A percentile compares a stretch with the other conserved stretches of the same genome.
Evolutionary conservation across 2,888 invertebrate genomes (phyloP).

Genomic region (Nomada ferruginata): DNA sequence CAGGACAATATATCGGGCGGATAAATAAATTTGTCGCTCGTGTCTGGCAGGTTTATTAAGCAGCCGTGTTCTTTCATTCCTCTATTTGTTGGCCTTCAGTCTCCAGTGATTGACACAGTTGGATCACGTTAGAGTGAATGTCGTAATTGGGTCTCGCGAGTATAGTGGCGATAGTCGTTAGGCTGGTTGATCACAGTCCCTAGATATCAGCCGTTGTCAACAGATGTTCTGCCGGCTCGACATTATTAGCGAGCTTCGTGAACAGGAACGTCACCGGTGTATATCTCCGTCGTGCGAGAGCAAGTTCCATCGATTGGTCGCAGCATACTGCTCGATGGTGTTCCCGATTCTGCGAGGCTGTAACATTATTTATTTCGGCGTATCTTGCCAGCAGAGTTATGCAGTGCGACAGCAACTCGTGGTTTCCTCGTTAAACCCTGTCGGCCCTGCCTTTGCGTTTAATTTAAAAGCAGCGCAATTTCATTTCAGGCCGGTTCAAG

Average conservation of each 20-base stretch:
- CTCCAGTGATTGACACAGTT: constrained; percentile 18
- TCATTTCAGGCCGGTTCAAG: no score
- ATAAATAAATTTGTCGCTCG: constrained; percentile 18
- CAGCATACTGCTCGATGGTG: constrained; percentile 7
- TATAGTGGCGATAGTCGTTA: constrained; percentile 31
- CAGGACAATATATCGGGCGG: neutral
- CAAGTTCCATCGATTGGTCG: neutral
- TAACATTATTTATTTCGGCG: no score
- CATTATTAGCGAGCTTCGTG: constrained; percentile 44
- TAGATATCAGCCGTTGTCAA: constrained; percentile 43
- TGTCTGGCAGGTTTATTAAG: constrained; percentile 1
- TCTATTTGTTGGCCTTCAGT: neutral
- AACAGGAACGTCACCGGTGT: constrained; percentile 23
- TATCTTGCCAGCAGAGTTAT: neutral
- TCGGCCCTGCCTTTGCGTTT: no score
- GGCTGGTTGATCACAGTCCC: constrained; percentile 16
- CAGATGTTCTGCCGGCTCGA: constrained; percentile 36
- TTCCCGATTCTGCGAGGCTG: neutral
- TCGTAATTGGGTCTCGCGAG: constrained; percentile 46
- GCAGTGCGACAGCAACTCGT: neutral
- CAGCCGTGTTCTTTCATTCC: neutral
- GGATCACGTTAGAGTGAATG: constrained; percentile 24
- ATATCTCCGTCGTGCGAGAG: constrained; percentile 12
- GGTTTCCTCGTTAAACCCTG: no score
- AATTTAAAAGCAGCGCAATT: no score